Evolutionary conservation across 1,140 invertebrate species (phyloP).

Genomic region (Temnothorax nylanderi): DNA sequence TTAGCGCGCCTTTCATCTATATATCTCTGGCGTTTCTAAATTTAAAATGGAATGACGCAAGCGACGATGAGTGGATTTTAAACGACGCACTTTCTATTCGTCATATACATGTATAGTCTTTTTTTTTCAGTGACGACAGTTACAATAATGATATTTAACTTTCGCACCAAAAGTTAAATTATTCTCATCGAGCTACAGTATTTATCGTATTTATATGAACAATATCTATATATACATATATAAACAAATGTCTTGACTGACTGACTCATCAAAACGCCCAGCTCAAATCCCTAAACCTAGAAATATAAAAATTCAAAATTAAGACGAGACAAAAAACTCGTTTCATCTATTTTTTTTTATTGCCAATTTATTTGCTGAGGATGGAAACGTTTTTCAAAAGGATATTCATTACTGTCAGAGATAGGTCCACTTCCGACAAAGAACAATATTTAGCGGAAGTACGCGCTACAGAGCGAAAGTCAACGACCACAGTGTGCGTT

Average conservation of each 20-base stretch:
- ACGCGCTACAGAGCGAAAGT: conserved; percentile 46
- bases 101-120: conserved; percentile 1
- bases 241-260: no score
- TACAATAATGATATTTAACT: background rate
- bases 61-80: conserved; percentile 15
- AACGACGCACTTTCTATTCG: conserved; percentile 40
- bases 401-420: background rate
- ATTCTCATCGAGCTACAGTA: background rate
- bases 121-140: background rate
- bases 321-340: background rate
- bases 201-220: background rate
- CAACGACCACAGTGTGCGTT: conserved; percentile 23
- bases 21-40: conserved; percentile 24
- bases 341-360: background rate
- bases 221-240: no score
- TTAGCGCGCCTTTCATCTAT: conserved; percentile 48
- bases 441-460: conserved; percentile 54
- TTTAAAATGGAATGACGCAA: conserved; percentile 51
- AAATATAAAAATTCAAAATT: background rate
- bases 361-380: background rate
- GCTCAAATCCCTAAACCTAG: no score
- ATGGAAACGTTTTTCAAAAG: background rate
- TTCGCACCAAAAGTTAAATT: background rate
- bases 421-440: conserved; percentile 31
- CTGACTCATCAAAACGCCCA: no score